phyloP scores from a whole-genome alignment of 2,113 vertebrate species.

The Sorex araneus region DNA sequence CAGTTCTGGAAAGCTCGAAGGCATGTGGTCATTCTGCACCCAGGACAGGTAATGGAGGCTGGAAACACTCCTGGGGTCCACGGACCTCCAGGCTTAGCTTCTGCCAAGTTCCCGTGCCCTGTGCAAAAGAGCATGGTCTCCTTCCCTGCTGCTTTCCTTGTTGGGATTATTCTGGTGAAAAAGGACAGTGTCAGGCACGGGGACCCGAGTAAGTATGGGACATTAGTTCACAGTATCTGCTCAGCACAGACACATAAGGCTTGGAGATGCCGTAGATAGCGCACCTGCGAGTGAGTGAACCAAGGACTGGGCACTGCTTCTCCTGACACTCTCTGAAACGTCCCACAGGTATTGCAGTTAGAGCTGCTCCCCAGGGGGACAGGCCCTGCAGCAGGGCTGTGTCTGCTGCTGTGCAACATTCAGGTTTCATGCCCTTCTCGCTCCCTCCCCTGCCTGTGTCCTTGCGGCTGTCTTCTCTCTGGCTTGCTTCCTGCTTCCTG shows the following conservation, averaged over 20 bases:
- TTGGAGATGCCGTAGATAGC: background rate
- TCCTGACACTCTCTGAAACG: background rate
- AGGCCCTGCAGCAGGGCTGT: background rate
- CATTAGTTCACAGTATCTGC: background rate
- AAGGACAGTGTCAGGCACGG: background rate
- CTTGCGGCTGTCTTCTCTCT: background rate
- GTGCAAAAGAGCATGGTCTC: background rate
- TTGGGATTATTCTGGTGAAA: conserved; percentile 1
- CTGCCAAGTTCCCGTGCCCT: background rate
- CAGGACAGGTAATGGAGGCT: conserved; percentile 93
- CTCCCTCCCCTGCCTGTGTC: background rate
- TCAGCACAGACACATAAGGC: background rate
- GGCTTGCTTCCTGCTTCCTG: background rate
- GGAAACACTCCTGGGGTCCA: background rate
- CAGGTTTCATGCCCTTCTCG: background rate
- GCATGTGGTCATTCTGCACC: conserved; percentile 92
- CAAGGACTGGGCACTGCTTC: background rate
- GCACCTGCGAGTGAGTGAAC: background rate
- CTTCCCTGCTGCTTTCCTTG: background rate
- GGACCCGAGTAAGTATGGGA: background rate
- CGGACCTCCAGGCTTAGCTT: background rate
- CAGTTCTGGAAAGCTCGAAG: conserved; percentile 89
- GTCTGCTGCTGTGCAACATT: background rate
- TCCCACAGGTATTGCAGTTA: background rate
- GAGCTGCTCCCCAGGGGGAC: conserved; percentile 31